phyloP scores from a whole-genome alignment of 2,113 vertebrate species.

The Stigmatopora nigra region DNA sequence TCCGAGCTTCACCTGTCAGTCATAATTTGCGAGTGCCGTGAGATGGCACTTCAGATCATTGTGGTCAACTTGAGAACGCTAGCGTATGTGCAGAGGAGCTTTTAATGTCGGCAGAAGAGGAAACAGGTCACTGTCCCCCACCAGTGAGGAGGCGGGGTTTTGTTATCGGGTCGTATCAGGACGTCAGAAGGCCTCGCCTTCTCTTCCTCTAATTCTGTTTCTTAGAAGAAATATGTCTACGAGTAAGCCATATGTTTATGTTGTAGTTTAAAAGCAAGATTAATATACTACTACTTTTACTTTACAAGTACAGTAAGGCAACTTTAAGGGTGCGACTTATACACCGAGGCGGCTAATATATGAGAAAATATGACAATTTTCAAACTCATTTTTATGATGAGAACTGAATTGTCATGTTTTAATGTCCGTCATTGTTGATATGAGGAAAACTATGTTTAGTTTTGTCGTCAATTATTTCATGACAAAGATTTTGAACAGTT shows the following conservation, averaged over 20 bases:
- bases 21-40: neutral
- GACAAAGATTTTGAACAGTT: too few species aligned
- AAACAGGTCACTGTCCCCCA: neutral
- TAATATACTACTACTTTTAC: neutral
- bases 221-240: slow-evolving; percentile 8
- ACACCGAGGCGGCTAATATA: too few species aligned
- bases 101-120: neutral
- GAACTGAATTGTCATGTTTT: too few species aligned
- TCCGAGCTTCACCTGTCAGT: neutral
- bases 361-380: too few species aligned
- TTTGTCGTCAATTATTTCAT: too few species aligned
- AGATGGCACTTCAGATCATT: neutral
- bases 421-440: too few species aligned
- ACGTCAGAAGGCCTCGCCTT: slow-evolving; percentile 14
- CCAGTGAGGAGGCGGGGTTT: neutral
- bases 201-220: slow-evolving; percentile 44
- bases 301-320: neutral
- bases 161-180: slow-evolving; percentile 19
- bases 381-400: too few species aligned
- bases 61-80: neutral
- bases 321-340: too few species aligned
- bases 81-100: neutral
- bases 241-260: slow-evolving; percentile 1
- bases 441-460: too few species aligned
- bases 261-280: neutral